These are phyloP conservation scores for Acutogordius australiensis DNA, from an alignment of 2,888 invertebrate genomes.

Conservation along the genomic window DNA sequence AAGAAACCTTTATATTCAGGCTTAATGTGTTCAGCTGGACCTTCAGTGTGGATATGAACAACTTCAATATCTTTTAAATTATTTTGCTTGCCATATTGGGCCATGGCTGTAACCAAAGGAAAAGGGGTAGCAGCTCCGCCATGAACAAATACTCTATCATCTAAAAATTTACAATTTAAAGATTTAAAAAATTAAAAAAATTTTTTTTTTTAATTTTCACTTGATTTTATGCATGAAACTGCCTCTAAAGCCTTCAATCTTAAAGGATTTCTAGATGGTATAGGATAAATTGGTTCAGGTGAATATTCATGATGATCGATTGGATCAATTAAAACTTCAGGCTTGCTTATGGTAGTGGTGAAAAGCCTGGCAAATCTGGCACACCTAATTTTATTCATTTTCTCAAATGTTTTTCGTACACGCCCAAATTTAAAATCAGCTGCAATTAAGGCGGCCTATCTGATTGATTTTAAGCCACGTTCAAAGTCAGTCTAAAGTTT, in stretches of 20 bases:
- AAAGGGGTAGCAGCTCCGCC: conserved; percentile 72
- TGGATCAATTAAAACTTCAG: too few species aligned
- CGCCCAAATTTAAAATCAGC: too few species aligned
- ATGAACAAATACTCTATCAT: conserved; percentile 50
- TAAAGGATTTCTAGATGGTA: background rate
- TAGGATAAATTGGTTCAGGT: conserved; percentile 10
- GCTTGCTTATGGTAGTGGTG: too few species aligned
- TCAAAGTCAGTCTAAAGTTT: too few species aligned
- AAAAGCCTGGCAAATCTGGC: too few species aligned
- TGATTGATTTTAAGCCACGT: too few species aligned
- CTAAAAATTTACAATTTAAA: conserved; percentile 27
- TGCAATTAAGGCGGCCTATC: too few species aligned
- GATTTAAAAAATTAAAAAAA: too few species aligned
- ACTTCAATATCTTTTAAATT: conserved; percentile 43
- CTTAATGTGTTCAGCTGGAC: conserved; percentile 40
- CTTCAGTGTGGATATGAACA: conserved; percentile 75
- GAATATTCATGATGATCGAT: background rate
- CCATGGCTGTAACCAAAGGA: conserved; percentile 48
- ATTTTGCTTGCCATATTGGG: conserved; percentile 40
- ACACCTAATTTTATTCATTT: too few species aligned
- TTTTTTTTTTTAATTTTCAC: background rate
- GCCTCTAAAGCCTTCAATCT: background rate
- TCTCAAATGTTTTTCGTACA: too few species aligned
- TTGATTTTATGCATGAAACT: conserved; percentile 8
- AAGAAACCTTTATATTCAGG: conserved; percentile 37